These are phyloP conservation scores for Conopomorpha cramerella DNA, from an alignment of 1,140 invertebrate genomes.

Conservation along the genomic window DNA sequence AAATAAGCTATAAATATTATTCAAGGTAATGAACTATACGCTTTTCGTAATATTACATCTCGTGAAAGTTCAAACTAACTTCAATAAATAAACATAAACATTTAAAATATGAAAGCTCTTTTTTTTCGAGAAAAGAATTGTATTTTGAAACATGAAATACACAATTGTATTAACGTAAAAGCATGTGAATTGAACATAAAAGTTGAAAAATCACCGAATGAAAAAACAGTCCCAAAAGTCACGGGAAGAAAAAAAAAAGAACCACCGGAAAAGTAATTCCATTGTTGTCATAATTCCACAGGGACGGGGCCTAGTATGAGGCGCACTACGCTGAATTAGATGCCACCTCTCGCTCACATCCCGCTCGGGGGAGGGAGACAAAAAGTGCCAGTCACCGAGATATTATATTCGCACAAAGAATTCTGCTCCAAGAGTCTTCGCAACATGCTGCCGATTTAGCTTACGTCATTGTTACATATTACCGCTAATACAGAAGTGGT, in stretches of 20 bases:
- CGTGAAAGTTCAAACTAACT: constrained; percentile 9
- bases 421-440: constrained; percentile 12
- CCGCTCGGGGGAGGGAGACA: constrained; percentile 21
- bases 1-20: too few relatives aligned
- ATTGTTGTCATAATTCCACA: constrained; percentile 6
- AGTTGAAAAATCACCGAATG: too few relatives aligned
- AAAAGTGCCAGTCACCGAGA: constrained; percentile 43
- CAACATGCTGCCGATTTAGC: constrained; percentile 33
- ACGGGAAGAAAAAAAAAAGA: too few relatives aligned
- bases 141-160: too few relatives aligned
- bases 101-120: constrained; percentile 7
- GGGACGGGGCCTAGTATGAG: constrained; percentile 11
- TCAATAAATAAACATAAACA: background rate
- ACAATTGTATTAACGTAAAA: too few relatives aligned
- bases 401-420: constrained; percentile 49
- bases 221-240: too few relatives aligned
- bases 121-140: too few relatives aligned
- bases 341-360: constrained; percentile 33
- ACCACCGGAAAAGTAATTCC: too few relatives aligned
- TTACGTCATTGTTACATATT: constrained; percentile 36
- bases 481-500: constrained; percentile 11
- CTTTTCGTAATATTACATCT: too few relatives aligned
- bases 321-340: constrained; percentile 36
- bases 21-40: too few relatives aligned
- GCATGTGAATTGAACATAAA: too few relatives aligned